Evolutionary conservation across 1,140 invertebrate species (phyloP), one percentile per base, ranked within the genome.

Genomic region (Micrasema minimum): DNA sequence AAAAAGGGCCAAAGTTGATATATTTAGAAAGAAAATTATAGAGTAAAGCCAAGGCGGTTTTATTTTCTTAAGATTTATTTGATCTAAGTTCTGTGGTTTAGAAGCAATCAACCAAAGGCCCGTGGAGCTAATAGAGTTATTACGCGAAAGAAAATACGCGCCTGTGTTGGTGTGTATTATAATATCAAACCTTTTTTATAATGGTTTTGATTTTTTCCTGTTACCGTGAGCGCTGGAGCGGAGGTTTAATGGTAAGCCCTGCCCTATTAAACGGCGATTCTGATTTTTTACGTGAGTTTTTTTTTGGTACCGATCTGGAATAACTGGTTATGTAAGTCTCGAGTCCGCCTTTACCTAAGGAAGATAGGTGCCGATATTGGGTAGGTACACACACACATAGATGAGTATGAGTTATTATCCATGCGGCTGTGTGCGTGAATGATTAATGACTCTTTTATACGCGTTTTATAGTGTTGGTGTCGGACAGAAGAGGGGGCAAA

Each of bases 101-200:
- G 38, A 46, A 51, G 50, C 41, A 68, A 74, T 69, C 59, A 50
- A 20, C 14, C 57, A 48, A 69, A 74, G 69, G 69, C 65, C 62
- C 43, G 26, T n/a, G 22, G 51, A 69, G 62, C 73, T 75, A 75
- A 75, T 75, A 75, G 65, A 75, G 73, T 72, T 70, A 75, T 75
- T 75, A 75, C 72, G 65, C 72, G 73, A 66, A 72, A 75, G 72
- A 72, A 51, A 61, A 69, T 48, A 55, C 18, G 18, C 69, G 22
- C 31, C 45, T 57, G 61, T 57, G 41, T 74, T 35, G 11, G 65
- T 69, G 59, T 64, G 59, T 46, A 43, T 43, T 20, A 41, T 66
- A 59, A n/a, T 4, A 62, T 22, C 38, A 16, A 38, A 9, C 6
- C 43, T 62, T 62, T 57, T 57, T 43, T 55, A 73, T 69, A 73